These are phyloP conservation scores for Caloenas nicobarica DNA, from an alignment of 2,113 vertebrate species.

Conservation along the genomic window DNA sequence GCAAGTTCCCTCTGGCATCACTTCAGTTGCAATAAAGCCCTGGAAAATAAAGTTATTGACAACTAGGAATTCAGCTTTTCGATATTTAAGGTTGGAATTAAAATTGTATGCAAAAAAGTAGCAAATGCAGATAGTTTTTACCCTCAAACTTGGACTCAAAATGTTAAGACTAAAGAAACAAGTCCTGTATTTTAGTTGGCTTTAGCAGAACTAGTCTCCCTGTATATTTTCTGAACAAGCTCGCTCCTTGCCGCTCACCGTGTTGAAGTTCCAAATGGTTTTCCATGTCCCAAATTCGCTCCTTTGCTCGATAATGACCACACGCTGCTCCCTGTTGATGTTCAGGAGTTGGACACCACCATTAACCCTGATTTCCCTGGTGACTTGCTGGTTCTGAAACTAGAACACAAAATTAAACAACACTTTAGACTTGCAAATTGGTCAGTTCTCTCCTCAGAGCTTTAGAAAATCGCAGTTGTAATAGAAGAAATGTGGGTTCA, in stretches of 20 bases:
- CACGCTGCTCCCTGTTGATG: background rate
- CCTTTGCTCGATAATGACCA: conserved; percentile 37
- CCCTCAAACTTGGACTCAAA: background rate
- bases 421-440: background rate
- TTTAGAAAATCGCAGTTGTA: background rate
- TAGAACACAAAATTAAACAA: background rate
- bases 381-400: background rate
- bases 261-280: conserved; percentile 27
- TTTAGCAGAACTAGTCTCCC: background rate
- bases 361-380: background rate
- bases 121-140: background rate
- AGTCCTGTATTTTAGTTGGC: too few species aligned
- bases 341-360: conserved; percentile 33
- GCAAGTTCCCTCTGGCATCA: conserved; percentile 52
- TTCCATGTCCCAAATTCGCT: conserved; percentile 42
- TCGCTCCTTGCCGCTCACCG: background rate
- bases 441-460: too few species aligned
- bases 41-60: conserved; percentile 20
- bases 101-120: background rate
- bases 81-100: background rate
- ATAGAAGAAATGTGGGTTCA: background rate
- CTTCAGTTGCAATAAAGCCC: conserved; percentile 56
- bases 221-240: fast-evolving
- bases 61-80: background rate
- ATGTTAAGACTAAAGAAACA: background rate